phyloP scores from a whole-genome alignment of 2,113 vertebrate genomes.

The Baryphthengus martii region DNA sequence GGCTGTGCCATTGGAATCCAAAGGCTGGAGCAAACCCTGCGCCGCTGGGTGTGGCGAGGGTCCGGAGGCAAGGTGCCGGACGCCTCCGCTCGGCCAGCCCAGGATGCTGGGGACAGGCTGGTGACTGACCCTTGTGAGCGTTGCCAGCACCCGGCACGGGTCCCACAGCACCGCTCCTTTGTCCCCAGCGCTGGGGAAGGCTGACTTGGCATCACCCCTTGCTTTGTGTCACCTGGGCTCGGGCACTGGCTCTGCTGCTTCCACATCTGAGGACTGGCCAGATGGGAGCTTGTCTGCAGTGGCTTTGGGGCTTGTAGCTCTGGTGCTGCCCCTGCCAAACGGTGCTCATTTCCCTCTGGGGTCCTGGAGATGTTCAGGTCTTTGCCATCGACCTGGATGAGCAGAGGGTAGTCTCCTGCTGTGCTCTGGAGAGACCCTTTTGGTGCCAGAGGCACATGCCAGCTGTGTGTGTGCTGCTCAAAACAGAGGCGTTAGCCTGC shows the following conservation, averaged over 20 bases:
- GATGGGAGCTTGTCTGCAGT: not conserved
- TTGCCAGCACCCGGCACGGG: not conserved
- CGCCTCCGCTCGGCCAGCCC: not conserved
- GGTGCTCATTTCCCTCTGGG: not conserved
- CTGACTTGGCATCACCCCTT: accelerated
- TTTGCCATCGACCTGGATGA: accelerated
- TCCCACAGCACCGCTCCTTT: not conserved
- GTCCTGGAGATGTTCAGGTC: not conserved
- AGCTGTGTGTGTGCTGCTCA: not conserved
- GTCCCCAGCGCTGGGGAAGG: accelerated
- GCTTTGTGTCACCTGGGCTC: not conserved
- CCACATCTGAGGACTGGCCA: accelerated
- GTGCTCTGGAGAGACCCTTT: not conserved
- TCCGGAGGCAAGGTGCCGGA: not conserved
- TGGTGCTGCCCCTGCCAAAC: not conserved
- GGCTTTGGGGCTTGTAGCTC: not conserved
- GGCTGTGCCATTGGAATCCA: not conserved
- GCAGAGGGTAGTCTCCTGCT: not conserved
- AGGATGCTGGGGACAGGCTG: not conserved
- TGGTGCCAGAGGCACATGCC: not conserved
- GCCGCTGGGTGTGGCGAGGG: not conserved
- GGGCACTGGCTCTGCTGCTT: not conserved
- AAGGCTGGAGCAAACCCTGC: not conserved
- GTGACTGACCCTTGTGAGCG: not conserved
- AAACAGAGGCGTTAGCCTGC: not conserved